A percentile compares a stretch with the other conserved stretches of the same genome.
phyloP scores from a whole-genome alignment of 2,888 invertebrate species.

The Eilema caniola region DNA sequence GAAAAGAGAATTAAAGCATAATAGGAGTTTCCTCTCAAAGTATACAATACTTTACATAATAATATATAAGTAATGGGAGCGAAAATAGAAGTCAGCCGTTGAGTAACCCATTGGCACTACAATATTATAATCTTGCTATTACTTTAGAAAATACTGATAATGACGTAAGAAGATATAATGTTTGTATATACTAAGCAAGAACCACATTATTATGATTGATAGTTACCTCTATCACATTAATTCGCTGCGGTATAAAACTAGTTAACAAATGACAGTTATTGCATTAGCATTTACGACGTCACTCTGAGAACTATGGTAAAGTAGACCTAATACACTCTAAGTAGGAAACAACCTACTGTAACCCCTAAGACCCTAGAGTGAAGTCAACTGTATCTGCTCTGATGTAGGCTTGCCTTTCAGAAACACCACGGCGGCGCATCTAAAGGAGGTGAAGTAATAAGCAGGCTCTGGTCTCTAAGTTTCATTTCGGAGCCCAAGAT shows the following conservation, averaged over 20 bases:
- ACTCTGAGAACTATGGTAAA: not conserved
- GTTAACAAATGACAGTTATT: constrained; percentile 35
- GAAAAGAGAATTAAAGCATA: not conserved
- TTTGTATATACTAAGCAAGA: constrained; percentile 16
- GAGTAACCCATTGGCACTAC: not conserved
- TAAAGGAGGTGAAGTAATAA: no score
- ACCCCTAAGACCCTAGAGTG: no score
- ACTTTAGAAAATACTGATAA: constrained; percentile 4
- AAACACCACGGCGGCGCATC: no score
- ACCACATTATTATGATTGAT: constrained; percentile 33
- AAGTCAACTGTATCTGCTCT: no score
- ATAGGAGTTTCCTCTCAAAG: not conserved
- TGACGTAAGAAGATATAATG: constrained; percentile 9
- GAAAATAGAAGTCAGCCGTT: not conserved
- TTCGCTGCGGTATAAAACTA: constrained; percentile 33
- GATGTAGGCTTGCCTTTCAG: no score
- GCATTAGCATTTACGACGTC: constrained; percentile 27
- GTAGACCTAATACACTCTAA: no score
- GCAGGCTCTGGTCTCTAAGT: no score
- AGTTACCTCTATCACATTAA: constrained; percentile 35
- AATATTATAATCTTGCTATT: not conserved
- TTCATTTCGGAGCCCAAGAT: no score
- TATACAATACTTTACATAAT: not conserved
- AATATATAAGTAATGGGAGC: not conserved
- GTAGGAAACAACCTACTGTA: no score